Evolutionary conservation across 92 coral and sea anemone genomes (phyloP).

Genomic region (Heliopora coerulea): DNA sequence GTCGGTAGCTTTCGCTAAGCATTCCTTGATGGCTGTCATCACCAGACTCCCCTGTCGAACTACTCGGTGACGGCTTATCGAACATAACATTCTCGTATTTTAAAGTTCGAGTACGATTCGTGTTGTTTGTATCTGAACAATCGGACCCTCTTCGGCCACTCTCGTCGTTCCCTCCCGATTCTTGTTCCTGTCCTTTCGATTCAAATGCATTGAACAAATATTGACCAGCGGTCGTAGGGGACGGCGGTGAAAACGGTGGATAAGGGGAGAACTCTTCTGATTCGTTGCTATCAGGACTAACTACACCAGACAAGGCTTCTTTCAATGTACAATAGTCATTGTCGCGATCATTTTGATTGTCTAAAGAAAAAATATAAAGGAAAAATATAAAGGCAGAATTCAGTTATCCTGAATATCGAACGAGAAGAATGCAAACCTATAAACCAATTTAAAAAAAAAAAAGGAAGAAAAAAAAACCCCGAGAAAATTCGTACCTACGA

Average conservation of each 20-base stretch:
- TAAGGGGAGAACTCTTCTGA: conserved; percentile 29
- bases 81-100: conserved; percentile 93
- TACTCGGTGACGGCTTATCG: conserved; percentile 56
- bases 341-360: neutral
- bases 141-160: conserved; percentile 41
- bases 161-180: conserved; percentile 42
- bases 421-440: too few species aligned
- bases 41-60: conserved; percentile 30
- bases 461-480: too few species aligned
- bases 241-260: conserved; percentile 88
- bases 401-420: too few species aligned
- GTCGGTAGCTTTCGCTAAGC: conserved; percentile 45
- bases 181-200: neutral
- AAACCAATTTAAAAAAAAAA: too few species aligned
- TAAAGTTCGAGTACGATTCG: conserved; percentile 54
- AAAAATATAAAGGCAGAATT: too few species aligned
- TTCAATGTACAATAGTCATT: conserved; percentile 34
- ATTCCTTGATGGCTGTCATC: conserved; percentile 29
- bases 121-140: conserved; percentile 31
- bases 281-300: conserved; percentile 4
- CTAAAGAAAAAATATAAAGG: neutral
- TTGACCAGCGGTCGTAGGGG: conserved; percentile 78
- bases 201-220: conserved; percentile 57
- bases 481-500: too few species aligned
- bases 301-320: conserved; percentile 31